Evolutionary conservation across 1,140 invertebrate genomes (phyloP), one percentile per base, ranked within the genome.

Genomic region (Streblospio benedicti): DNA sequence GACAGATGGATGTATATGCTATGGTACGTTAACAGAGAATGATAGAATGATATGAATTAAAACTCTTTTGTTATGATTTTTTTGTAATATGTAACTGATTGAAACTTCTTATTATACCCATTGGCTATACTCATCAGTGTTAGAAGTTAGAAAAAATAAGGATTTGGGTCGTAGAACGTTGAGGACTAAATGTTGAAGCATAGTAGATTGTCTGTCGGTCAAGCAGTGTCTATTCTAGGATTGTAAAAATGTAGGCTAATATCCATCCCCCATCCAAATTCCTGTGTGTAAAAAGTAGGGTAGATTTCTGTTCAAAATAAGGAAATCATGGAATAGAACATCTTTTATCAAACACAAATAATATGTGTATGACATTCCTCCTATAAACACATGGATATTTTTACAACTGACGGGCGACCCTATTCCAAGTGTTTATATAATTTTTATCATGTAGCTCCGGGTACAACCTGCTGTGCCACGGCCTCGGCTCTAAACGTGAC

Each of bases 401-500:
- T 14, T 25, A 20, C 53, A n/a, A n/a, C n/a, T n/a, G n/a, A n/a
- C n/a, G n/a, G n/a, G n/a, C n/a, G n/a, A n/a, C n/a, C n/a, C n/a
- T n/a, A n/a, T n/a, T 5, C 32, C 57, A 20, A 45, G 57, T 55
- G 25, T 49, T 49, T 61, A 41, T 18, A 57, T 30, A 50, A 53
- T 64, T 84, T 60, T 83, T 79, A 69, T 70, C 82, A 67, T 80
- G 81, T 59, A 90, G 90, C 70, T 85, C 93, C 83, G 88, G 88
- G 31, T 93, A 88, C 69, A 95, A 87, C 71, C 77, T 96, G 31
- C 72, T 96, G 32, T 72, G 94, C 0, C 89, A 93, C 80, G 92
- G 92, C 0, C 72, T 94, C 51, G 93, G 93, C 5, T 95, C 91
- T 0, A 97, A 97, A 75, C 82, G 84, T 35, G 79, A 81, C 35